Base-by-base conservation (phyloP, 2,113 vertebrate species). In the Tamias sibiricus region DNA sequence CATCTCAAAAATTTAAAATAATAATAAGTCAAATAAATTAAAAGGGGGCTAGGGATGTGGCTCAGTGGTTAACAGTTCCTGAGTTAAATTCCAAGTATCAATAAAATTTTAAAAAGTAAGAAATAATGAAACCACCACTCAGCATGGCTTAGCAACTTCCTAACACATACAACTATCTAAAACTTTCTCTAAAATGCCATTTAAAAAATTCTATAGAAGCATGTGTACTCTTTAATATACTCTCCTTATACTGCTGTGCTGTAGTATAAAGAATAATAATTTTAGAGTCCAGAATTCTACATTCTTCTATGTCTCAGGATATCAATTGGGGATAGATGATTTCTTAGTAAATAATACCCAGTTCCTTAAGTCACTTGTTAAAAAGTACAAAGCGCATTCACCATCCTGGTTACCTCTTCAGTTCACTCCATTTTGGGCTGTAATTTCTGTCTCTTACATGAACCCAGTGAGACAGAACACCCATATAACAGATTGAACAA, bases 311-410 rank as follows among this genome's bases (percentile, higher is more conserved):
- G 66, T 77, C 12, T 80, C 22, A 47, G 40, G 30, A 10, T 24
- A 12, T 71, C 30, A 54, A 2, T 95, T 86, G 42, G 24, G n/a
- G 28, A 76, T 84, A 81, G 49, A 37, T 44, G 35, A 76, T 76
- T 49, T 85, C 22, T 74, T 54, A 84, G 42, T 80, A 93, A 97
- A 72, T 83, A 40, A n/a, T 68, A 59, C 71, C 44, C n/a, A 82
- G 17, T 74, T 44, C 8, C 24, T 72, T 84, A 7, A 76, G 20
- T 62, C 40, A 32, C 35, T 88, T 83, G 2, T 24, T 94, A 82
- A 37, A 71, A 0, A 64, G 22, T 22, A 12, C 35, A 44, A 35
- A 85, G 69, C 19, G 22, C 11, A 7, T 11, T n/a, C 54, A 28
- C 11, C 62, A 17, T 14, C 28, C 4, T 40, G 4, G 8, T 54